phyloP scores from a whole-genome alignment of 1,140 invertebrate genomes.

The Diplogasteroides magnus region DNA sequence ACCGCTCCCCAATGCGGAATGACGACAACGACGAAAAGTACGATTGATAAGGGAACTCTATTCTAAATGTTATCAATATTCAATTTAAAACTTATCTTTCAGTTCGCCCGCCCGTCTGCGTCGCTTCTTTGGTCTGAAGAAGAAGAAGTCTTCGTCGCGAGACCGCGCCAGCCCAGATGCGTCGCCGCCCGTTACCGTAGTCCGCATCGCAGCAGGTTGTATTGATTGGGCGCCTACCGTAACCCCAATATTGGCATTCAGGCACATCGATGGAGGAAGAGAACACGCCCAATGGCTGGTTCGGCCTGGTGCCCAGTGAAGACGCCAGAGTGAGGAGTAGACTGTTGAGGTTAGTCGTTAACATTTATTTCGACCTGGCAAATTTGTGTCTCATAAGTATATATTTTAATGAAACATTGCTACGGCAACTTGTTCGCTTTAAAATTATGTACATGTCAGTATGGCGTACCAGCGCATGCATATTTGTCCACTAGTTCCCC shows the following conservation, averaged over 20 bases:
- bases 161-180: not conserved
- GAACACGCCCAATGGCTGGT: not conserved
- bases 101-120: not conserved
- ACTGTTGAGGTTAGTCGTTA: slow-evolving; percentile 6
- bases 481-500: too few relatives aligned
- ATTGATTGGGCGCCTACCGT: too few relatives aligned
- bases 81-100: not conserved
- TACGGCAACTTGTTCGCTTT: slow-evolving; percentile 10
- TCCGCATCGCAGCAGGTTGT: not conserved
- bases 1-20: too few relatives aligned
- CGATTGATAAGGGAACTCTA: too few relatives aligned
- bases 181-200: not conserved
- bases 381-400: not conserved
- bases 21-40: too few relatives aligned
- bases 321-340: not conserved
- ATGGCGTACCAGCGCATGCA: too few relatives aligned
- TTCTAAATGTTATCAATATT: not conserved
- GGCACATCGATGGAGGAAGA: too few relatives aligned
- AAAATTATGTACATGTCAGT: not conserved
- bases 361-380: slow-evolving; percentile 6
- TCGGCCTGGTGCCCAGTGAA: not conserved
- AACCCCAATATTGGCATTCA: too few relatives aligned
- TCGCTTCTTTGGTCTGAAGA: not conserved
- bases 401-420: not conserved
- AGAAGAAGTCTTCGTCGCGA: not conserved